Conservation (phyloP, 2,888 invertebrate species). For the Siphlonurus alternatus region DNA sequence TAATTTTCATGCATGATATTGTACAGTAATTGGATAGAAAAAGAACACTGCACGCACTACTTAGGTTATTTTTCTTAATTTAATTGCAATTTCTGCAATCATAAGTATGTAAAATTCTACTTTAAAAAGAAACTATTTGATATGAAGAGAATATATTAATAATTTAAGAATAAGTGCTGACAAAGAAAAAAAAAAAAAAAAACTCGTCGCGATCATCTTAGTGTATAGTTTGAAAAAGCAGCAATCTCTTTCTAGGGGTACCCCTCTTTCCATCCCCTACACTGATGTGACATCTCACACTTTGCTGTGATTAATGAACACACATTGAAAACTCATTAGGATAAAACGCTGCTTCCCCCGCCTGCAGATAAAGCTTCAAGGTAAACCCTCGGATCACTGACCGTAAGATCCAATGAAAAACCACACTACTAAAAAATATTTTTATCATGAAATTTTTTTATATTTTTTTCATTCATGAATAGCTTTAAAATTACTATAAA, state of each 20-base stretch:
- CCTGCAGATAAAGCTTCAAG: not conserved
- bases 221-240: not conserved
- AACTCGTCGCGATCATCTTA: too few relatives aligned
- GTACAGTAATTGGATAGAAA: too few relatives aligned
- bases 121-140: too few relatives aligned
- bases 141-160: too few relatives aligned
- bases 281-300: not conserved
- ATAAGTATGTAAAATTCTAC: too few relatives aligned
- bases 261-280: not conserved
- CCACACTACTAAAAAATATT: not conserved
- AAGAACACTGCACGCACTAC: too few relatives aligned
- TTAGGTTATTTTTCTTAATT: too few relatives aligned
- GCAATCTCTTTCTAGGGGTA: not conserved
- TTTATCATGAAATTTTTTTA: not conserved
- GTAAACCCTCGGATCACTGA: too few relatives aligned
- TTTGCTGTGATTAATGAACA: slow-evolving; percentile 8
- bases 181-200: too few relatives aligned
- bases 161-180: too few relatives aligned
- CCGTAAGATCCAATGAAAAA: not conserved
- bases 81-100: too few relatives aligned
- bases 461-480: not conserved
- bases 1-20: too few relatives aligned
- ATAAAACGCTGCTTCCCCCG: slow-evolving; percentile 1
- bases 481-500: not conserved
- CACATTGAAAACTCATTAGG: slow-evolving; percentile 10